Conservation (phyloP, 1,140 invertebrate species). For the Alviniconcha marisindica region DNA sequence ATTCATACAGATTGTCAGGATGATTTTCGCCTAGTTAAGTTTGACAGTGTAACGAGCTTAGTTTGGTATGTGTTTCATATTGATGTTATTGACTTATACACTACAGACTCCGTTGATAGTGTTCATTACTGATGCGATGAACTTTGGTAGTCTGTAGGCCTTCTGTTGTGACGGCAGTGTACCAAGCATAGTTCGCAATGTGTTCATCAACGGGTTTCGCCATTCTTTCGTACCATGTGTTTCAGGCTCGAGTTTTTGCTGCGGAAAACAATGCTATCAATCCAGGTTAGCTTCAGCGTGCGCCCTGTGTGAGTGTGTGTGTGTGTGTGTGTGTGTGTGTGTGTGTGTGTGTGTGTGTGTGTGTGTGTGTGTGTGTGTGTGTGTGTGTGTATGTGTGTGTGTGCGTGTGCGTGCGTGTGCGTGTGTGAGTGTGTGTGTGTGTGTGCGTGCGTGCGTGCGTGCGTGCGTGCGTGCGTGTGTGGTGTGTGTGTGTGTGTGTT, state of each 20-base stretch:
- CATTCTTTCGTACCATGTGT: too few relatives aligned
- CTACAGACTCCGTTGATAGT: not conserved
- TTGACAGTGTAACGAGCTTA: too few relatives aligned
- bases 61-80: too few relatives aligned
- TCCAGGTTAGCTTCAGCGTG: not conserved
- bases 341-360: slow-evolving; percentile 9
- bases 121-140: not conserved
- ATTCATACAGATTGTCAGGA: too few relatives aligned
- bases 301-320: not conserved
- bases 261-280: not conserved
- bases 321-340: slow-evolving; percentile 9
- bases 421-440: not conserved
- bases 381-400: slow-evolving; percentile 5
- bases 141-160: not conserved
- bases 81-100: too few relatives aligned
- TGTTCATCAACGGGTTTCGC: not conserved
- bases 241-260: too few relatives aligned
- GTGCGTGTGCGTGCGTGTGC: not conserved
- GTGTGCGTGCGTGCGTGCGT: not conserved
- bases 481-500: too few relatives aligned
- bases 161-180: too few relatives aligned
- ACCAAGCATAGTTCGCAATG: not conserved
- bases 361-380: not conserved
- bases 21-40: too few relatives aligned
- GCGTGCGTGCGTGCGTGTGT: too few relatives aligned